A percentile compares a stretch with the other conserved stretches of the same genome.
Conservation (phyloP, 2,888 invertebrate species). For the Dryocosmus kuriphilus region DNA sequence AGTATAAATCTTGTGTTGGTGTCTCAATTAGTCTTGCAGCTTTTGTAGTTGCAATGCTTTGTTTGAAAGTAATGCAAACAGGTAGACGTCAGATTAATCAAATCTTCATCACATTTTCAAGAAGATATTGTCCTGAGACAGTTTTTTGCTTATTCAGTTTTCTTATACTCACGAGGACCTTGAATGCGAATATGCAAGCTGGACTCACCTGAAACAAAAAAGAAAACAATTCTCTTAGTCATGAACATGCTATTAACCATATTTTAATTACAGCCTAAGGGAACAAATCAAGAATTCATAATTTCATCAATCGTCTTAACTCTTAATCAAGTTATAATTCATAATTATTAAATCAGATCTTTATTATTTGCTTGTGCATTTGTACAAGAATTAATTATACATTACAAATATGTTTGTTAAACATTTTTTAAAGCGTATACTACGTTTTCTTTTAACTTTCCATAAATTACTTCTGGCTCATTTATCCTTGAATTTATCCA, state of each 20-base stretch:
- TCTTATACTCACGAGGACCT: constrained; percentile 10
- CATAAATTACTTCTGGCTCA: background rate
- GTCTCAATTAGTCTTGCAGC: no score
- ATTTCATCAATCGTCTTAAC: background rate
- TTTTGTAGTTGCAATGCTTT: no score
- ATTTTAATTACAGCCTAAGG: background rate
- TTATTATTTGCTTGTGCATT: no score
- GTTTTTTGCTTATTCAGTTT: background rate
- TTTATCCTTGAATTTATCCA: background rate
- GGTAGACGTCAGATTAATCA: no score
- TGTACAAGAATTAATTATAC: no score
- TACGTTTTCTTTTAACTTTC: background rate
- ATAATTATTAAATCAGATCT: background rate
- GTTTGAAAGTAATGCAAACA: no score
- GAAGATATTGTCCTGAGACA: background rate
- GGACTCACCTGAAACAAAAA: constrained; percentile 34
- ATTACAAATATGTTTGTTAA: background rate
- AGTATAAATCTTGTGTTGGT: no score
- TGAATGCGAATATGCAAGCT: constrained; percentile 14
- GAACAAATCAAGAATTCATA: background rate
- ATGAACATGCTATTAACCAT: background rate
- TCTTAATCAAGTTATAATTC: background rate
- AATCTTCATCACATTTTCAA: no score
- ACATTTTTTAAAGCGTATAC: background rate
- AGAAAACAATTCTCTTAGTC: constrained; percentile 11